These are phyloP conservation scores for Callyntrura sp. DNA, from an alignment of 2,888 invertebrate genomes.

Conservation along the genomic window DNA sequence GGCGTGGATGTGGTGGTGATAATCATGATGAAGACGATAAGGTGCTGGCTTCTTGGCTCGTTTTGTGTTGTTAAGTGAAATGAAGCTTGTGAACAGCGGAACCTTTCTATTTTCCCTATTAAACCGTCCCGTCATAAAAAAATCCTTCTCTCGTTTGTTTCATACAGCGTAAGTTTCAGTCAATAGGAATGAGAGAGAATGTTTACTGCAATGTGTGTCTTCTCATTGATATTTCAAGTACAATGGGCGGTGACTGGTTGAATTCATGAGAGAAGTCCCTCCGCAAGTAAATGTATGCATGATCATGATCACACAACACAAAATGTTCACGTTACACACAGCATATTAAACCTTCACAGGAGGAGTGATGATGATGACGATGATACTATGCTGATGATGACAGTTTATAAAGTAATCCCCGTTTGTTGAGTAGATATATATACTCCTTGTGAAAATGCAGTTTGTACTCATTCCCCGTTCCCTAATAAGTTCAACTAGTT, in stretches of 20 bases:
- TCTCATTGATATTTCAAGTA: conserved; percentile 77
- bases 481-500: conserved; percentile 17
- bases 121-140: conserved; percentile 45
- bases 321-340: background rate
- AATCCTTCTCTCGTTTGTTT: conserved; percentile 22
- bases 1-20: conserved; percentile 9
- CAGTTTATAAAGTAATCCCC: conserved; percentile 31
- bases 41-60: background rate
- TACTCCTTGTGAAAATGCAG: conserved; percentile 5
- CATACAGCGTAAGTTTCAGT: conserved; percentile 1
- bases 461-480: background rate
- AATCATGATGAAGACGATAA: conserved; percentile 17
- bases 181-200: conserved; percentile 49
- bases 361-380: background rate
- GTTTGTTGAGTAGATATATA: background rate
- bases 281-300: conserved; percentile 63
- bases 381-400: conserved; percentile 14
- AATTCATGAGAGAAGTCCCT: conserved; percentile 46
- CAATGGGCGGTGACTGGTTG: conserved; percentile 70
- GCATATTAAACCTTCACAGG: conserved; percentile 15
- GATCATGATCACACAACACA: conserved; percentile 67
- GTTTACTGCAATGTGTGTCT: conserved; percentile 52
- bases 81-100: conserved; percentile 67
- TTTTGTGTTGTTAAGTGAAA: conserved; percentile 53
- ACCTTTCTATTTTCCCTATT: conserved; percentile 57